phyloP scores from a whole-genome alignment of 23 tunicate genomes.

The Aplidium turbinatum region DNA sequence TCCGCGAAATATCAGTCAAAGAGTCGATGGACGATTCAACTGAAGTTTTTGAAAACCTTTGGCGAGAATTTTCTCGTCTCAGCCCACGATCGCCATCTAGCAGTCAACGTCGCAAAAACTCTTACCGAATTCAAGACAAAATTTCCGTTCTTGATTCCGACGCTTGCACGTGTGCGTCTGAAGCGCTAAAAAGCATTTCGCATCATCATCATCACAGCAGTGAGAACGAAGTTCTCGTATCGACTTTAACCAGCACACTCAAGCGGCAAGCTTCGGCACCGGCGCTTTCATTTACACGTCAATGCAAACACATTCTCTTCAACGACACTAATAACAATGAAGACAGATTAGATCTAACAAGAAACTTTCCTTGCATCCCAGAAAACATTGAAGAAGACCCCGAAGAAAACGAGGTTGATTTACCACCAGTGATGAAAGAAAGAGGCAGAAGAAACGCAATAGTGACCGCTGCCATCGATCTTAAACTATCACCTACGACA shows the following conservation, averaged over 20 bases:
- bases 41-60: conserved; percentile 62
- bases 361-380: conserved; percentile 40
- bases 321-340: conserved; percentile 31
- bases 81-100: conserved; percentile 83
- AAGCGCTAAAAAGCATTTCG: conserved; percentile 10
- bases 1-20: conserved; percentile 85
- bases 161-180: conserved; percentile 60
- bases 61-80: conserved; percentile 63
- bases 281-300: not conserved
- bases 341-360: not conserved
- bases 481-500: not conserved
- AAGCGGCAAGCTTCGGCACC: conserved; percentile 40
- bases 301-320: not conserved
- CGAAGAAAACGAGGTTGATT: not conserved
- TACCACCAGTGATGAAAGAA: conserved; percentile 5
- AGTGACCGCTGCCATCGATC: not conserved
- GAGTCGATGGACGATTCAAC: conserved; percentile 70
- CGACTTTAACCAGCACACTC: conserved; percentile 37
- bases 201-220: conserved; percentile 9
- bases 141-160: conserved; percentile 59
- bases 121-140: conserved; percentile 64
- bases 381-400: conserved; percentile 41
- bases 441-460: conserved; percentile 34
- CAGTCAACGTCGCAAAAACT: conserved; percentile 55
- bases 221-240: conserved; percentile 30